Base-by-base conservation (phyloP, 2,797 vertebrate genomes). In the Pantherophis alleghaniensis region DNA sequence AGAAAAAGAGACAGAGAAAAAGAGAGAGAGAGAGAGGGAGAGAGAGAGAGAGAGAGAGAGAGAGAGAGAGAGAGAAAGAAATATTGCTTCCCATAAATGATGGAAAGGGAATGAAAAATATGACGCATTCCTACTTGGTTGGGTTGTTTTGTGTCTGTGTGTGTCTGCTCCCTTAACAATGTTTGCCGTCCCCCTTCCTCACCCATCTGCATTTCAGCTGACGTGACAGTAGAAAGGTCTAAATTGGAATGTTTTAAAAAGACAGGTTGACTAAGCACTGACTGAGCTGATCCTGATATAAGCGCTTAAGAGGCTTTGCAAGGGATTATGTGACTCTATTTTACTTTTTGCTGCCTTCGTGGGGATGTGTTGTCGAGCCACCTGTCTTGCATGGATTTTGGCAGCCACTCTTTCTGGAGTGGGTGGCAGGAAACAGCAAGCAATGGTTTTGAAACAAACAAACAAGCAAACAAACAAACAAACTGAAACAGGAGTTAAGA, bases 301-400 rank as follows among this genome's bases (percentile, higher is more conserved):
- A 97, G 97, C 0, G 90, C 95, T 97, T 97, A 97, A 98, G 98
- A 97, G 97, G 98, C 96, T 98, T 98, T 98, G 93, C 95, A 37
- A 63, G 88, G 96, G 97, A 97, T 98, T 97, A 97, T 97, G 94
- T 92, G 94, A 83, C 96, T 96, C 95, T 90, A 93, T 98, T 97
- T 98, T 97, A 97, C 97, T 98, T 97, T 51, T 97, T 91, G 92
- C 94, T 94, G 94, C 87, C 69, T 94, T 95, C 57, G 0, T 87
- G 94, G 95, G 88, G 95, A 95, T 61, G 88, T 83, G 93, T 91
- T 10, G 93, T 91, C 4, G 0, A 1, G 0, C 94, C 59, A 89
- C 87, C 92, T 87, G 79, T 55, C 88, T 86, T 79, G 56, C 89
- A 66, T 4, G 18, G 1, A 0, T 32, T 32, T 92, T 91, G 42